Conservation (phyloP, 2,888 invertebrate species). For the Ganaspis brasiliensis region DNA sequence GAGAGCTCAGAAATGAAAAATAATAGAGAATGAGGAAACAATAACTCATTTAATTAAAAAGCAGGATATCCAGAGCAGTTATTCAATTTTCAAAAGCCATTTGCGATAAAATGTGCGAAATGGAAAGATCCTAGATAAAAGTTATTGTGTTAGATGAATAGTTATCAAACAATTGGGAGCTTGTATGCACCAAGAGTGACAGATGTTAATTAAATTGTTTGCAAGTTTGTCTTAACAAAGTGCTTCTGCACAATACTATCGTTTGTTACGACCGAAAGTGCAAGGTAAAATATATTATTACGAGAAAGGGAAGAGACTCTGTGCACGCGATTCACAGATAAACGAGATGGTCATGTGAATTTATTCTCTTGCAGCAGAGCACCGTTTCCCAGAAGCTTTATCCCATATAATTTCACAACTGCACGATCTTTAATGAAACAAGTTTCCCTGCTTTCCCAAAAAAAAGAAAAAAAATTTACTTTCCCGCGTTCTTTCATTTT, state of each 20-base stretch:
- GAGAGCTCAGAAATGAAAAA: no score
- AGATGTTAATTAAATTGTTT: slow-evolving; percentile 40
- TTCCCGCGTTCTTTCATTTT: not conserved
- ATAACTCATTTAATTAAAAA: not conserved
- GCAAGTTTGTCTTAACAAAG: slow-evolving; percentile 23
- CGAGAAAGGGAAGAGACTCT: slow-evolving; percentile 1
- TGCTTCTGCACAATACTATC: slow-evolving; percentile 20
- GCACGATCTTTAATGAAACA: slow-evolving; percentile 4
- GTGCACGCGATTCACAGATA: slow-evolving; percentile 20
- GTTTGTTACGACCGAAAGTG: slow-evolving; percentile 26
- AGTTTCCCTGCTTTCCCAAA: not conserved
- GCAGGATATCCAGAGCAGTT: not conserved
- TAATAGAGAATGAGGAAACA: not conserved
- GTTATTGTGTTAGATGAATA: slow-evolving; percentile 2
- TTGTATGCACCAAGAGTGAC: not conserved
- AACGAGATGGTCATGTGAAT: slow-evolving; percentile 33
- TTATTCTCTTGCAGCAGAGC: slow-evolving; percentile 22
- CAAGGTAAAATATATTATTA: slow-evolving; percentile 36
- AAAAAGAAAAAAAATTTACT: not conserved
- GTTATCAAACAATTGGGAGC: slow-evolving; percentile 12
- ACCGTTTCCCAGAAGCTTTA: slow-evolving; percentile 17
- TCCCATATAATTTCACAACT: slow-evolving; percentile 29
- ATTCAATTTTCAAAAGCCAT: not conserved
- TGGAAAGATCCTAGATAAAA: slow-evolving; percentile 20
- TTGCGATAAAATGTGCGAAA: not conserved